Percentiles rank a stretch among this genome's conserved stretches.
phyloP scores from a whole-genome alignment of 2,797 vertebrate species.

The Euthynnus affinis region DNA sequence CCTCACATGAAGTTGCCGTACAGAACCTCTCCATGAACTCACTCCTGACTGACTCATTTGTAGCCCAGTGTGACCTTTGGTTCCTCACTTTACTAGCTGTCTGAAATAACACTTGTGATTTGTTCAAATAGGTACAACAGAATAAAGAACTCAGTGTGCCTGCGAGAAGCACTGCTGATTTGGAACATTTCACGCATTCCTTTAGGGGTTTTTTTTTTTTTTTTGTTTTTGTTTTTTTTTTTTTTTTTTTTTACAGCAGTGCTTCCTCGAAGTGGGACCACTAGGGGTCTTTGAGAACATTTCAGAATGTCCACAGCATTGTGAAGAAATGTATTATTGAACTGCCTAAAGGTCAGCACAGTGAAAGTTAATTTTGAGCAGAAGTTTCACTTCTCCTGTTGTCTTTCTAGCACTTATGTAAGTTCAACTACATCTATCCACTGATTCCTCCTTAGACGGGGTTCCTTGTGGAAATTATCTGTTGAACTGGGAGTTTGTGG shows the following conservation, averaged over 20 bases:
- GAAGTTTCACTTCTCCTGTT: conserved; percentile 41
- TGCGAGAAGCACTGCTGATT: conserved; percentile 14
- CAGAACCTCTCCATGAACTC: conserved; percentile 26
- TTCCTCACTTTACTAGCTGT: conserved; percentile 6
- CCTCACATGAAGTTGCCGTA: not conserved
- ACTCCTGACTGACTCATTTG: conserved; percentile 11
- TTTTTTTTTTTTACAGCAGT: conserved; percentile 7
- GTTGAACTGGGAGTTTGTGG: not conserved
- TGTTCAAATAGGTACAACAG: not conserved
- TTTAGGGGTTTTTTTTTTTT: too few species aligned
- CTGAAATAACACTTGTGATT: conserved; percentile 15
- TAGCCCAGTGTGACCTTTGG: conserved; percentile 3
- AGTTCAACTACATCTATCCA: not conserved
- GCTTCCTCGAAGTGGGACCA: not conserved
- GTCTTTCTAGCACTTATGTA: conserved; percentile 14
- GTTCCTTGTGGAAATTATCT: not conserved
- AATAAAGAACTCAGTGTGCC: conserved; percentile 2
- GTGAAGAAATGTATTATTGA: conserved; percentile 15
- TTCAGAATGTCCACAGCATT: not conserved
- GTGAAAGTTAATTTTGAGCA: conserved; percentile 6
- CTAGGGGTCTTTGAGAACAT: not conserved
- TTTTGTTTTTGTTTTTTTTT: too few species aligned
- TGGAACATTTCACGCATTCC: conserved; percentile 4
- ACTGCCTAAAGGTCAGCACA: conserved; percentile 11
- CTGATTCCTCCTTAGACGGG: not conserved